Conservation (phyloP, 2,113 vertebrate genomes). For the Castor canadensis region DNA sequence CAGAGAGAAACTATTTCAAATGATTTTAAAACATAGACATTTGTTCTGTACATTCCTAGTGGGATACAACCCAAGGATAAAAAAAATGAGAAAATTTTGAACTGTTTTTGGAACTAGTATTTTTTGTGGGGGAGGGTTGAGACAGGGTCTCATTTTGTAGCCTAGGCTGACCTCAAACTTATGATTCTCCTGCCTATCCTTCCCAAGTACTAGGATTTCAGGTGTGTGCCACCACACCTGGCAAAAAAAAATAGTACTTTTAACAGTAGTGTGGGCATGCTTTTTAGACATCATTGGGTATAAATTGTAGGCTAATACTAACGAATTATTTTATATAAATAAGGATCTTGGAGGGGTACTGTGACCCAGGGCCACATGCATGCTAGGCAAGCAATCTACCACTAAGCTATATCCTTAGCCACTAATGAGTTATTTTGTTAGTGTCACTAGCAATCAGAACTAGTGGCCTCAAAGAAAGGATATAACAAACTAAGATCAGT, state of each 20-base stretch:
- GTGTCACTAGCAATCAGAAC: not conserved
- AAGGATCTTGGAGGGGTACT: not conserved
- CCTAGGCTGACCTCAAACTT: not conserved
- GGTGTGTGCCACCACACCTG: not conserved
- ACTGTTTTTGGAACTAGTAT: slow-evolving; percentile 24
- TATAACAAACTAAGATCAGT: not conserved
- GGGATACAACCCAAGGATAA: not conserved
- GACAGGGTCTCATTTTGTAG: not conserved
- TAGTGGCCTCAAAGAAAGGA: slow-evolving; percentile 2
- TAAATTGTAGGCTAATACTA: not conserved
- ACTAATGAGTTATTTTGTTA: slow-evolving; percentile 19
- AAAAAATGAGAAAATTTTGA: slow-evolving; percentile 20
- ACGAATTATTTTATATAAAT: not conserved
- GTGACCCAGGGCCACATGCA: not conserved
- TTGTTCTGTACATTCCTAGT: slow-evolving; percentile 17
- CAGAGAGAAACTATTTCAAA: not conserved
- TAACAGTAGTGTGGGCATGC: not conserved
- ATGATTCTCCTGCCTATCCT: not conserved
- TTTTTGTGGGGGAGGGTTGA: not conserved
- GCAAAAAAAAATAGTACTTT: not conserved
- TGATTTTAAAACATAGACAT: not conserved
- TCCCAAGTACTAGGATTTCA: not conserved
- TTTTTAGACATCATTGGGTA: not conserved
- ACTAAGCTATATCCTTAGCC: too few relatives aligned
- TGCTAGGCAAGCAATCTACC: not conserved